Evolutionary conservation across 2,113 vertebrate genomes (phyloP).

Genomic region (Pristiophorus japonicus): DNA sequence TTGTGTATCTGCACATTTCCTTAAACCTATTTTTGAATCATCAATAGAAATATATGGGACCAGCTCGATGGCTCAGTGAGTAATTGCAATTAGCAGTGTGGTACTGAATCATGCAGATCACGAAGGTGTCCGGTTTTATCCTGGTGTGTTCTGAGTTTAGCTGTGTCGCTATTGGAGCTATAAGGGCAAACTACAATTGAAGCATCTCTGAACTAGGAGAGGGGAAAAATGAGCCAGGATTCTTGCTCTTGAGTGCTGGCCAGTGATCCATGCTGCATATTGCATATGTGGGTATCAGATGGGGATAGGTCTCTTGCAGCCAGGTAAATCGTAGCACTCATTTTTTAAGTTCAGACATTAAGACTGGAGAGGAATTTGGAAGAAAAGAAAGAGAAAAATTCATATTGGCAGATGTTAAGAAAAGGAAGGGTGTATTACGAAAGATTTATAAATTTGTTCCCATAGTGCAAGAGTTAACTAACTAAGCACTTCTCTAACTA

Average conservation of each 20-base stretch:
- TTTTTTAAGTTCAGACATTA: not conserved
- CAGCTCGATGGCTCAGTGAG: too few species aligned
- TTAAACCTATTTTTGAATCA: not conserved
- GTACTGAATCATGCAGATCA: not conserved
- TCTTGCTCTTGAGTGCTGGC: not conserved
- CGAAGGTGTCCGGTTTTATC: not conserved
- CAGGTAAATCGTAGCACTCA: not conserved
- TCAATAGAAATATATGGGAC: not conserved
- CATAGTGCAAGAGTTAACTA: not conserved
- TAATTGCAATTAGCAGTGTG: not conserved
- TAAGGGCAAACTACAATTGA: not conserved
- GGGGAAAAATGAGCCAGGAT: not conserved
- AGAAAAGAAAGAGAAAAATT: not conserved
- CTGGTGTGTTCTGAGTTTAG: not conserved
- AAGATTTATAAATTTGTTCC: not conserved
- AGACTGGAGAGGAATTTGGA: too few species aligned
- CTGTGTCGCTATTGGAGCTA: not conserved
- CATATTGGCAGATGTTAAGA: not conserved
- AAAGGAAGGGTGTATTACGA: not conserved
- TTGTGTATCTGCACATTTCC: not conserved
- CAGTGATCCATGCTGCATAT: not conserved
- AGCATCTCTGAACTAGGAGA: not conserved
- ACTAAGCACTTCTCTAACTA: not conserved
- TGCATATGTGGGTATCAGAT: not conserved
- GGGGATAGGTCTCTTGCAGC: not conserved